Base-by-base conservation (phyloP, 2,888 invertebrate genomes). In the Allolobophora icterica region DNA sequence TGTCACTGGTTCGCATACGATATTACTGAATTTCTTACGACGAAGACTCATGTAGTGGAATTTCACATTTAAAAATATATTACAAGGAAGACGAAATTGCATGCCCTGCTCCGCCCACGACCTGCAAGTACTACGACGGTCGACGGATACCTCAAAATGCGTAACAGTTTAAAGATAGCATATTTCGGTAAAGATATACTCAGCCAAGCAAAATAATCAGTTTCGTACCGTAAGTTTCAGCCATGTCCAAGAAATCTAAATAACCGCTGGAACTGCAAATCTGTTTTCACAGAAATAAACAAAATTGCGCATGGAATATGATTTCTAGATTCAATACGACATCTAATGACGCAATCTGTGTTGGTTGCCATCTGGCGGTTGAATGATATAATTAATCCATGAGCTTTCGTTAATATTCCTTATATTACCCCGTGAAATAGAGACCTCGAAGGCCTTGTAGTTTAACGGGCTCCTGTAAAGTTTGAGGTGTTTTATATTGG, bases 221-320 rank as follows among this genome's bases (percentile, higher is more conserved):
- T 71, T n/a, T 71, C 71, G 30, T n/a, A 71, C 71, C 71, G 71
- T 71, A 71, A 71, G 71, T 71, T 71, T 71, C 71, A 71, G 71
- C 71, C 71, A 71, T 71, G 6, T 71, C 71, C 30, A 71, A 71
- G 30, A 71, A n/a, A 71, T 71, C 52, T 71, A 71, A 71, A n/a
- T 58, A 71, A 71, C 8, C 71, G 71, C 71, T 71, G n/a, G 11
- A 71, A 71, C 5, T 13, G n/a, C 30, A 71, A 71, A 71, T n/a
- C 71, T 71, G n/a, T 71, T 71, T 71, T 71, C 8, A 71, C 71
- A 71, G 30, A 71, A n/a, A 71, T 71, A 71, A 71, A 71, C 71
- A 71, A 71, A 71, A 71, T 71, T 71, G 71, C n/a, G 71, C n/a
- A n/a, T 71, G 71, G 71, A 30, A 71, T n/a, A n/a, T 71, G 71